These are phyloP conservation scores for Trochalopteron elliotii DNA, from an alignment of 2,113 vertebrate genomes.

Conservation along the genomic window DNA sequence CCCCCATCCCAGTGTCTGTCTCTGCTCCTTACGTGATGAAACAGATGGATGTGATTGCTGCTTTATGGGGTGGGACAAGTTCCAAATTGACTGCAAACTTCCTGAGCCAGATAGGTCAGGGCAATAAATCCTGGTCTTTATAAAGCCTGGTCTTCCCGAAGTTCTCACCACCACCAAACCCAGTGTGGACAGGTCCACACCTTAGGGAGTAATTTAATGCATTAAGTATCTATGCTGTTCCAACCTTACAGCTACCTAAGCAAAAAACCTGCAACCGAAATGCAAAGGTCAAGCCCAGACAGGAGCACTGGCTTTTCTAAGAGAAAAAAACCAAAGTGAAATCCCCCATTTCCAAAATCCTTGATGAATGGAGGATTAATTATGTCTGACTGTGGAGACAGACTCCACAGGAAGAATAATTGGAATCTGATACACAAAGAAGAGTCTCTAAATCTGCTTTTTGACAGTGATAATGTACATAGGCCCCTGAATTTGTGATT, in stretches of 20 bases:
- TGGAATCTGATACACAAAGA: background rate
- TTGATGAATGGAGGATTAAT: background rate
- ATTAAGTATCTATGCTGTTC: background rate
- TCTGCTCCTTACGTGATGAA: slow-evolving; percentile 2
- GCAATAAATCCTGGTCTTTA: background rate
- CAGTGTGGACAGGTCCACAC: fast-evolving
- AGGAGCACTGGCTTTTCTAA: background rate
- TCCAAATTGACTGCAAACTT: background rate
- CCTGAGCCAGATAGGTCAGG: background rate
- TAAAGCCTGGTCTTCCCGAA: background rate
- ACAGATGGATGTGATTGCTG: slow-evolving; percentile 19
- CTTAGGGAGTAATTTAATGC: background rate
- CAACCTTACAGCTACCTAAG: background rate
- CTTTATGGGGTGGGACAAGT: background rate
- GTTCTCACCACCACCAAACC: background rate
- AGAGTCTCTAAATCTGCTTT: background rate
- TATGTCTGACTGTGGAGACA: background rate
- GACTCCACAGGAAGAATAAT: background rate
- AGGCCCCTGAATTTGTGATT: background rate
- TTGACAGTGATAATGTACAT: background rate
- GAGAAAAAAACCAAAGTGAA: background rate
- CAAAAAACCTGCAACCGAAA: background rate
- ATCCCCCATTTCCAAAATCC: background rate
- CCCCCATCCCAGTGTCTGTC: background rate
- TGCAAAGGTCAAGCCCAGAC: background rate